Evolutionary conservation across 2,888 invertebrate species (phyloP), one percentile per base, ranked within the genome.

Genomic region (Gymnoscelis rufifasciata): DNA sequence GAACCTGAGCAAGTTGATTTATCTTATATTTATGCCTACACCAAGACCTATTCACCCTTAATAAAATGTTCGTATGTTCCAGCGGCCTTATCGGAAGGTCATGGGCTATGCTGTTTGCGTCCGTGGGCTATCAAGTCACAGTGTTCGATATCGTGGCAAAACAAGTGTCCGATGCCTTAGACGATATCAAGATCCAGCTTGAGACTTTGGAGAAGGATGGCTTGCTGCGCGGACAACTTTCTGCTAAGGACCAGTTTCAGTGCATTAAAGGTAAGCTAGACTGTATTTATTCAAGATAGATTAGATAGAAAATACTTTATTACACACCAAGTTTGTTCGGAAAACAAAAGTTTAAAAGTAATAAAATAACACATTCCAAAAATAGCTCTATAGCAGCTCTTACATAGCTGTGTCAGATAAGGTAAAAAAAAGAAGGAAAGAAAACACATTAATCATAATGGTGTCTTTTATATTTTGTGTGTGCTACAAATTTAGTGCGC

Each of bases 61-160:
- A 29, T 29, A 12, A 29, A 23, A 10, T 11, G 13, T 23, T 38
- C 5, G 8, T 40, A 35, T 6, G 13, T 55, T 90, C 88, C 77
- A 98, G 98, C 76, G 99, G 99, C 1, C 88, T 98, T 41, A 98
- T 99, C 64, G 99, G 98, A 1, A 92, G 96, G 44, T 97, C 97
- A 64, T 99, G 97, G 97, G 95, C 98, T 0, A 98, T 98, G 97
- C 89, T 98, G 26, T 99, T 97, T 78, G 97, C 97, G 0, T 93
- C 95, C 6, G 95, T 93, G 3, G 98, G 97, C 7, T 98, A 97
- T 77, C 90, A 93, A 71, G 98, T 98, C 19, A 89, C 90, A 8
- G 88, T 99, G 38, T 98, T 92, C 74, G 99, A 99, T 68, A 93
- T 95, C 40, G 86, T 94, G 27, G 90, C 92, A 0, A 90, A 93